A percentile compares a stretch with the other conserved stretches of the same genome.
Conservation (phyloP, 2,888 invertebrate genomes). For the Agrotis ipsilon region DNA sequence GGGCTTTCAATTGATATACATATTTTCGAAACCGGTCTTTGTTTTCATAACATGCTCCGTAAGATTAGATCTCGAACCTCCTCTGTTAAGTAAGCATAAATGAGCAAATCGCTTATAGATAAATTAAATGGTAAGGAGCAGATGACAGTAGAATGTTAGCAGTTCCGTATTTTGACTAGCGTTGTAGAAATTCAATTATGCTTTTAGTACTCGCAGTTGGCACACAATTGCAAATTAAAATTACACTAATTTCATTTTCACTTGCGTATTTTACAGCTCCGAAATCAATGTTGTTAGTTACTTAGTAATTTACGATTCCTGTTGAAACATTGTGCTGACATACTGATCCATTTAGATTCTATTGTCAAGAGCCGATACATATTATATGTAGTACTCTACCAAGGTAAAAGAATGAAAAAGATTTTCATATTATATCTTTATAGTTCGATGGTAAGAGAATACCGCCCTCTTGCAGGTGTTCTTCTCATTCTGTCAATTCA, state of each 20-base stretch:
- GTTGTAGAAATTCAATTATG: conserved; percentile 9
- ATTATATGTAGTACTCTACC: too few relatives aligned
- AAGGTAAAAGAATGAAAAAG: too few relatives aligned
- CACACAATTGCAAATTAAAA: background rate
- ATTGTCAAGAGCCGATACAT: too few relatives aligned
- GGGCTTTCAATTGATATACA: conserved; percentile 87
- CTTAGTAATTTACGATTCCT: background rate
- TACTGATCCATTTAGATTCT: background rate
- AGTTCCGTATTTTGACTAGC: background rate
- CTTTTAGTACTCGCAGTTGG: background rate
- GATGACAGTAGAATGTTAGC: conserved; percentile 3
- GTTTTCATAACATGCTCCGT: conserved; percentile 86
- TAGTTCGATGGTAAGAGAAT: too few relatives aligned
- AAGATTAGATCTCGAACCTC: conserved; percentile 72
- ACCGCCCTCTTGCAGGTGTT: conserved; percentile 1
- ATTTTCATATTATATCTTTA: too few relatives aligned
- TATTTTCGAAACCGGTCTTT: conserved; percentile 88
- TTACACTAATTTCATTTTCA: background rate
- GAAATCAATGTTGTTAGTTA: conserved; percentile 11
- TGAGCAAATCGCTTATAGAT: conserved; percentile 57
- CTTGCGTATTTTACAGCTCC: too few relatives aligned
- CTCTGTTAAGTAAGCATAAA: conserved; percentile 65
- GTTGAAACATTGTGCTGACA: background rate
- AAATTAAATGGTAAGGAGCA: conserved; percentile 9
- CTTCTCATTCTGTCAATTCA: conserved; percentile 28